phyloP scores from a whole-genome alignment of 1,140 invertebrate species.

The Heliconius congener region DNA sequence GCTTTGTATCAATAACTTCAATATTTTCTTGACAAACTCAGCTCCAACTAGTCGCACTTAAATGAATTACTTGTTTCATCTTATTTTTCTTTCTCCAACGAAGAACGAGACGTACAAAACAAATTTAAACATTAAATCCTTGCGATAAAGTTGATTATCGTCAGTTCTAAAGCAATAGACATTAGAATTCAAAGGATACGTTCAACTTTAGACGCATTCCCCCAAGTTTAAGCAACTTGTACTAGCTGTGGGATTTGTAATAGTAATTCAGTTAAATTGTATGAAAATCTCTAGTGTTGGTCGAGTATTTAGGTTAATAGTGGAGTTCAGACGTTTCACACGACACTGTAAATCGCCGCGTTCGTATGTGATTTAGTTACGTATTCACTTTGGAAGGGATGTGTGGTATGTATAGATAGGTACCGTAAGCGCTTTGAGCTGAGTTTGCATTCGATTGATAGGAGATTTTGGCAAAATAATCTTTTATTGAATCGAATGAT shows the following conservation, averaged over 20 bases:
- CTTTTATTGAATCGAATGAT: no score
- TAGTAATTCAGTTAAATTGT: slow-evolving; percentile 39
- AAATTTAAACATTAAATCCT: slow-evolving; percentile 31
- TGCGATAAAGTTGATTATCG: slow-evolving; percentile 28
- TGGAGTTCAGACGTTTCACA: slow-evolving; percentile 32
- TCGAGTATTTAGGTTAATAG: slow-evolving; percentile 36
- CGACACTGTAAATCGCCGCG: slow-evolving; percentile 18
- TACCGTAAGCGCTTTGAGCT: not conserved
- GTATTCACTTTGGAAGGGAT: not conserved
- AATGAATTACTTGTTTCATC: slow-evolving; percentile 15
- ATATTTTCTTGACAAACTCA: not conserved
- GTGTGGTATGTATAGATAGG: not conserved
- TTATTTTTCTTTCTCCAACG: slow-evolving; percentile 33
- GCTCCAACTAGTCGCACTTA: not conserved
- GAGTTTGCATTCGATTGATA: not conserved
- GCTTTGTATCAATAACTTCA: not conserved
- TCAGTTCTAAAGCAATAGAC: slow-evolving; percentile 6
- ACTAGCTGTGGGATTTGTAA: slow-evolving; percentile 35
- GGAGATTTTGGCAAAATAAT: not conserved
- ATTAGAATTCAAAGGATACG: slow-evolving; percentile 39
- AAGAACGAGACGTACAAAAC: slow-evolving; percentile 13
- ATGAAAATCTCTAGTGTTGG: slow-evolving; percentile 30
- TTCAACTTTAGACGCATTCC: slow-evolving; percentile 33
- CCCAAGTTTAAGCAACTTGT: slow-evolving; percentile 36
- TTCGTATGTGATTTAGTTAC: slow-evolving; percentile 4